Conservation (phyloP, 2,888 invertebrate species). For the Drosophila birchii region DNA sequence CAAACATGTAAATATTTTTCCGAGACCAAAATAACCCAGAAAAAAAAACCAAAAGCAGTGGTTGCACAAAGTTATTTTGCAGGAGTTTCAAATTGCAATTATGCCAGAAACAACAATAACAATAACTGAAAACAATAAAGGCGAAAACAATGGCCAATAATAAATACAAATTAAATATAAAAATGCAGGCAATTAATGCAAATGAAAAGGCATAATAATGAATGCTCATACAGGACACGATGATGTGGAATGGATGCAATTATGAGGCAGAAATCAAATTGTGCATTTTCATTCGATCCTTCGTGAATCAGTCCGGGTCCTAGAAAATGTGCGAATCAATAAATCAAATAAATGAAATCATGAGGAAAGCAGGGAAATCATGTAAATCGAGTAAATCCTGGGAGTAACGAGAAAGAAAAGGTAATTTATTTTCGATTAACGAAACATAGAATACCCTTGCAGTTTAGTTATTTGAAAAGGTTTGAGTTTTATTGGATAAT, state of each 20-base stretch:
- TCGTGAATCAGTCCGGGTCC: conserved; percentile 19
- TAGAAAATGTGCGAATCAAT: conserved; percentile 32
- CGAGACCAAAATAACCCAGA: background rate
- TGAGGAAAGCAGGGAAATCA: conserved; percentile 19
- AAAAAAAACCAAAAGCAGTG: conserved; percentile 16
- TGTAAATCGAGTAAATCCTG: background rate
- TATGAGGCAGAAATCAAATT: conserved; percentile 34
- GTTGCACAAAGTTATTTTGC: conserved; percentile 44
- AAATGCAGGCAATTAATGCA: conserved; percentile 43
- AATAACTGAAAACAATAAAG: conserved; percentile 26
- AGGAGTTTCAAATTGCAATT: conserved; percentile 55
- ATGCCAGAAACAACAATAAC: conserved; percentile 26
- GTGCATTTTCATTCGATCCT: conserved; percentile 1
- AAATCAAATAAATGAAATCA: conserved; percentile 32
- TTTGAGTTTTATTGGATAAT: background rate
- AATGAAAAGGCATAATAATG: conserved; percentile 37
- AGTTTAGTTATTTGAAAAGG: accelerated
- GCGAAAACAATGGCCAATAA: conserved; percentile 17
- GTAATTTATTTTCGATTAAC: background rate
- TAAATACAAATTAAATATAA: conserved; percentile 35
- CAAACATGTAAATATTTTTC: conserved; percentile 26
- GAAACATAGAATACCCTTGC: background rate
- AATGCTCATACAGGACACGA: conserved; percentile 23
- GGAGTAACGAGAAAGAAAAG: background rate
- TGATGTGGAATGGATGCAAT: conserved; percentile 38